Conservation (phyloP, 1,140 invertebrate species). For the Drosophila grimshawi region DNA sequence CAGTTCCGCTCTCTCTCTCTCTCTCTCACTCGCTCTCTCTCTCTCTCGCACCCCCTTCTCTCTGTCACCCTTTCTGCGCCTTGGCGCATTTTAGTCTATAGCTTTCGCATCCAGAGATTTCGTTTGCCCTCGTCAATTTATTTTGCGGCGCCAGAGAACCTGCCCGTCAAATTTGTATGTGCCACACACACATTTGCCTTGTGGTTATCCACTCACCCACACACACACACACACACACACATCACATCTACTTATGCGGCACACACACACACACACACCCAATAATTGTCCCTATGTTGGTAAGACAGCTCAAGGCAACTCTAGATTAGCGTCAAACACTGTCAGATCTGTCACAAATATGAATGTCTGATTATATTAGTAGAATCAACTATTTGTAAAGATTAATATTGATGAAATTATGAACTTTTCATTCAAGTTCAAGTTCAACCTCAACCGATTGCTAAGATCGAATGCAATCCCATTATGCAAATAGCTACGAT, state of each 20-base stretch:
- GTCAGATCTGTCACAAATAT: conserved; percentile 5
- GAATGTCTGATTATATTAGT: background rate
- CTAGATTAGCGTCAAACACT: conserved; percentile 20
- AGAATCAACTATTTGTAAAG: no score
- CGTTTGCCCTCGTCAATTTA: conserved; percentile 39
- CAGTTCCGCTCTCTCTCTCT: background rate
- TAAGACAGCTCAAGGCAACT: conserved; percentile 30
- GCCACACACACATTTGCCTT: conserved; percentile 35
- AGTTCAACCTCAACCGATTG: no score
- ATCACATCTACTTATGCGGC: background rate
- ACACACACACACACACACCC: conserved; percentile 10
- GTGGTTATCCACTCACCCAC: conserved; percentile 23
- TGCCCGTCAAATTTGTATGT: conserved; percentile 37
- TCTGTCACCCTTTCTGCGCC: background rate
- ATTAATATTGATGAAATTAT: no score
- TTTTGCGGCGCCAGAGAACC: conserved; percentile 22
- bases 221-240: conserved; percentile 22
- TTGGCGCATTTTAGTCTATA: background rate
- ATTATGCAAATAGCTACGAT: no score
- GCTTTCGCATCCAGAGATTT: conserved; percentile 27
- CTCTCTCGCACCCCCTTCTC: background rate
- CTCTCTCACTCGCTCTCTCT: no score
- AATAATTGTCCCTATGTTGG: background rate
- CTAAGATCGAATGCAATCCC: no score
- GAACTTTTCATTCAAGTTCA: no score